Conservation (phyloP, 1,140 invertebrate genomes). For the Pectinophora gossypiella region DNA sequence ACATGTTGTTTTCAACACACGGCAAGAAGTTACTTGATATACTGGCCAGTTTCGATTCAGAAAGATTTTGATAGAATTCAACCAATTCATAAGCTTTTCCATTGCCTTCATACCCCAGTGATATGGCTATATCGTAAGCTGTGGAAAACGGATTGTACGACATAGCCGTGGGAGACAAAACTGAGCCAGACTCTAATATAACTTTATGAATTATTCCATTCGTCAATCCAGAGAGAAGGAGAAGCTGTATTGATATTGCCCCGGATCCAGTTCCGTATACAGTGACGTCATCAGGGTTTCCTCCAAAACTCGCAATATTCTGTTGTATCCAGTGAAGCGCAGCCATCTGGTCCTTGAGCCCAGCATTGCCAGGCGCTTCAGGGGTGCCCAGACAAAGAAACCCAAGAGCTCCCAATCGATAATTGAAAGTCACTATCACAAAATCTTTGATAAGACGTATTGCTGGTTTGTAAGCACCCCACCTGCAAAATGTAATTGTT, state of each 20-base stretch:
- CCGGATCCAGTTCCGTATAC: conserved; percentile 82
- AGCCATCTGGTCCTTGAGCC: conserved; percentile 84
- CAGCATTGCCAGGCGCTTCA: conserved; percentile 81
- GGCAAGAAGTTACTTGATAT: conserved; percentile 36
- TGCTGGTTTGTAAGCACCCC: conserved; percentile 38
- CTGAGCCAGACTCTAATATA: conserved; percentile 54
- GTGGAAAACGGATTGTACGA: conserved; percentile 28
- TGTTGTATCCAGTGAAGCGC: conserved; percentile 84
- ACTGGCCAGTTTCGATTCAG: conserved; percentile 22
- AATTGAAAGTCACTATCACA: conserved; percentile 52
- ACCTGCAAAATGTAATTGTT: conserved; percentile 56
- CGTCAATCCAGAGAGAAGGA: conserved; percentile 38
- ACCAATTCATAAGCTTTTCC: conserved; percentile 16
- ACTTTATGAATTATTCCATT: conserved; percentile 40
- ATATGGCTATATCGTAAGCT: conserved; percentile 25
- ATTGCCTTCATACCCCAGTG: conserved; percentile 33
- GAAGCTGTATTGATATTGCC: conserved; percentile 38
- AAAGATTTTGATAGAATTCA: conserved; percentile 30
- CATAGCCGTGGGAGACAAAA: conserved; percentile 42
- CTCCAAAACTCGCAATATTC: conserved; percentile 83
- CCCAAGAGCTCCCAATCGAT: conserved; percentile 76
- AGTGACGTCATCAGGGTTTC: conserved; percentile 79
- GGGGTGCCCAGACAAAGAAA: conserved; percentile 80
- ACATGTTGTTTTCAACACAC: conserved; percentile 36
- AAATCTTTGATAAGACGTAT: conserved; percentile 33